Percentiles rank a stretch among this genome's conserved stretches.
Evolutionary conservation across 2,113 vertebrate genomes (phyloP).

Genomic region (Gavialis gangeticus): DNA sequence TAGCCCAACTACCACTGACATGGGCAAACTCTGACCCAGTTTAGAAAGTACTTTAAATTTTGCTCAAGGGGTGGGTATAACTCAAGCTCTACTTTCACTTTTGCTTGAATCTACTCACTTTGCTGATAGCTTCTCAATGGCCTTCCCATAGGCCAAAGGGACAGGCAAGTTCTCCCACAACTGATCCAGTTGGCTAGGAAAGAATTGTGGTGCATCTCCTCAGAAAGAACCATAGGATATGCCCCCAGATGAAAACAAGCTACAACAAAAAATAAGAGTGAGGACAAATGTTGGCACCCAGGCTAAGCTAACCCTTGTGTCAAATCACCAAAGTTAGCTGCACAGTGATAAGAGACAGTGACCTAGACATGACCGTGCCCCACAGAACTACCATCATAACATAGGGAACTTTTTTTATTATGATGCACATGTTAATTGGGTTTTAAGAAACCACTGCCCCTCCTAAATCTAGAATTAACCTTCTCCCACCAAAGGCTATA

Average conservation of each 20-base stretch:
- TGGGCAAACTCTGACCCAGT: not conserved
- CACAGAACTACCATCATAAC: not conserved
- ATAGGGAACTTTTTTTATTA: not conserved
- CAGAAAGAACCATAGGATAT: too few species aligned
- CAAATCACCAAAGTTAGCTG: not conserved
- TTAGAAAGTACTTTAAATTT: too few species aligned
- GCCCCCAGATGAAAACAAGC: too few species aligned
- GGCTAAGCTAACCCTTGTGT: not conserved
- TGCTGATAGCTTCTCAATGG: not conserved
- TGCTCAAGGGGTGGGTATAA: too few species aligned
- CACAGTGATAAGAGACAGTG: not conserved
- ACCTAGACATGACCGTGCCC: not conserved
- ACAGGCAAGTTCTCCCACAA: not conserved
- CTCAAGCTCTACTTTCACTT: too few species aligned
- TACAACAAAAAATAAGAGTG: not conserved
- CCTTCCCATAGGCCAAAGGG: not conserved
- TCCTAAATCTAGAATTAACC: not conserved
- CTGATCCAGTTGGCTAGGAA: not conserved
- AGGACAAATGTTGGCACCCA: not conserved
- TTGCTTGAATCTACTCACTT: too few species aligned
- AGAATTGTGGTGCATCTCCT: too few species aligned
- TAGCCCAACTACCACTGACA: not conserved
- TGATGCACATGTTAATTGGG: not conserved
- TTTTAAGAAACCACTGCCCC: rapidly evolving
- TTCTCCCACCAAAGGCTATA: not conserved